Evolutionary conservation across 2,113 vertebrate species (phyloP), one percentile per base, ranked within the genome.

Genomic region (Ranitomeya variabilis): DNA sequence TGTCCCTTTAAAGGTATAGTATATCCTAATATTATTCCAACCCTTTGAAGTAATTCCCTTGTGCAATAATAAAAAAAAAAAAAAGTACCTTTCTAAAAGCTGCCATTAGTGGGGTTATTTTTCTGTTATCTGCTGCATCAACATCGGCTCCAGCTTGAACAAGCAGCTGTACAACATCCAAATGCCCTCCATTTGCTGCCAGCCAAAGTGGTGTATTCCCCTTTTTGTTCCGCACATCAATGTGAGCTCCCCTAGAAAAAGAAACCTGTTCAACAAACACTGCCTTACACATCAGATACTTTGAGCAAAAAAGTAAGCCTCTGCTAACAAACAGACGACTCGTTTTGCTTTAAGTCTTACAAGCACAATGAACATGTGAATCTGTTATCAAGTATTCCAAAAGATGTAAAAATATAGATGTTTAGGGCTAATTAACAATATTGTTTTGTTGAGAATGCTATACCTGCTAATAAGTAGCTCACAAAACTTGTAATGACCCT

Each of bases 401-500:
- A 45, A 45, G 37, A 4, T 45, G 1, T 45, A 45, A 45, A 45
- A 45, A 45, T 45, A 45, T 3, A 45, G 37, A 45, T 45, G 37
- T 5, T 2, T 5, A 2, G 37, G 37, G 37, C 37, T 45, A 45
- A 45, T 45, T 45, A 45, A 45, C 37, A 45, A 1, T 2, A 45
- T 45, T 45, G 5, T 45, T 45, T 45, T 1, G 18, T 21, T 67
- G 64, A 67, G 64, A 23, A n/a, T 2, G 45, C 37, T 9, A 13
- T 88, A 99, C 98, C 98, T 98, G 97, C 97, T 98, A 89, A 99
- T 99, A 84, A 99, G 98, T 55, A 99, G 97, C 93, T 99, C 98
- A 93, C 98, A 99, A 91, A 99, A 99, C 93, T 99, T 99, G 95
- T 99, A 99, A 95, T 99, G 98, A 85, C 98, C 98, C 93, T 99